A percentile compares a stretch with the other conserved stretches of the same genome.
These are phyloP conservation scores for Polyommatus iphigenia DNA, from an alignment of 2,888 invertebrate genomes.

Conservation along the genomic window DNA sequence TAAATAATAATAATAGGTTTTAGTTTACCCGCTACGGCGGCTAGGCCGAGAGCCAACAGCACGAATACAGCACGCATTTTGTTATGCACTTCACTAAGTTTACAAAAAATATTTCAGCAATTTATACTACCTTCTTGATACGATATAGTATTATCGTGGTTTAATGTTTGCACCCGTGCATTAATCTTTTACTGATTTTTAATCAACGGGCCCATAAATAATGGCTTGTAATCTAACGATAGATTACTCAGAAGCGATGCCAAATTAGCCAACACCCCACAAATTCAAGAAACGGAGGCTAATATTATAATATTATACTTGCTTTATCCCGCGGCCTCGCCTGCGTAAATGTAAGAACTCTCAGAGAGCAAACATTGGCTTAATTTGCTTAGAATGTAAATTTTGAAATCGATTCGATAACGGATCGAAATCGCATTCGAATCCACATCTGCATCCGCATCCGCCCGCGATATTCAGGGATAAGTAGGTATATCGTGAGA, in stretches of 20 bases:
- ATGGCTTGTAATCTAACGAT: background rate
- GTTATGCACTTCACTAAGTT: background rate
- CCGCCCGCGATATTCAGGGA: too few relatives aligned
- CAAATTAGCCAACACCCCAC: background rate
- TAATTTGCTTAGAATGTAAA: too few relatives aligned
- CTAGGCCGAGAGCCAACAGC: constrained; percentile 42
- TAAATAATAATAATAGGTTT: too few relatives aligned
- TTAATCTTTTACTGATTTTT: background rate
- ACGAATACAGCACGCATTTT: constrained; percentile 40
- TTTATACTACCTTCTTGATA: background rate
- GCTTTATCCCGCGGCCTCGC: too few relatives aligned
- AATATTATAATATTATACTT: background rate
- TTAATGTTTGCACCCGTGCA: background rate
- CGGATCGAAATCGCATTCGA: too few relatives aligned
- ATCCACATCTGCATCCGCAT: too few relatives aligned
- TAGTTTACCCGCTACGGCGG: constrained; percentile 45
- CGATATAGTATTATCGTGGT: background rate
- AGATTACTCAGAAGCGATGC: background rate
- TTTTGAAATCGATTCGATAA: too few relatives aligned
- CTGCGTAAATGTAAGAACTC: too few relatives aligned
- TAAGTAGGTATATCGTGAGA: too few relatives aligned
- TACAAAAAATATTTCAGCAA: background rate
- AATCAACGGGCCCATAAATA: background rate
- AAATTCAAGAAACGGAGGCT: background rate
- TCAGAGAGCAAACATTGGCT: too few relatives aligned